Percentiles rank a stretch among this genome's conserved stretches.
phyloP scores from a whole-genome alignment of 2,888 invertebrate species.

The Scaptomyza caliginosa region DNA sequence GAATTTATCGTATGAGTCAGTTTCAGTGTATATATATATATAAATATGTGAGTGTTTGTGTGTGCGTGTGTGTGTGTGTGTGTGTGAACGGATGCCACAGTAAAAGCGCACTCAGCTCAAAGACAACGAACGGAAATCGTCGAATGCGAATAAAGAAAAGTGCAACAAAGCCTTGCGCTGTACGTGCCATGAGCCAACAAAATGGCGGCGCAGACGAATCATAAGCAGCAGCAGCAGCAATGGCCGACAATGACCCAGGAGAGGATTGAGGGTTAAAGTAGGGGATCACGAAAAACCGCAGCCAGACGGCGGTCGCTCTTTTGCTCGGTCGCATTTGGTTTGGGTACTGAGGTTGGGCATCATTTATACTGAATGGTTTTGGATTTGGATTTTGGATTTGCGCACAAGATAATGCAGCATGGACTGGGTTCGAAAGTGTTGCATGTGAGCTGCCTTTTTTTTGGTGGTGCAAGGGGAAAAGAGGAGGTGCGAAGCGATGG shows the following conservation, averaged over 20 bases:
- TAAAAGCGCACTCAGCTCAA: conserved; percentile 81
- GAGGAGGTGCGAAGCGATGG: background rate
- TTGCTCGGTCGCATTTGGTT: conserved; percentile 1
- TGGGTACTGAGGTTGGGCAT: conserved; percentile 36
- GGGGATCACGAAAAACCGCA: conserved; percentile 57
- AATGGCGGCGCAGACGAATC: conserved; percentile 72
- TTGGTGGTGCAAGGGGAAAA: too few species aligned
- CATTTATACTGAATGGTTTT: conserved; percentile 79
- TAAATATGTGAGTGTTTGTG: too few species aligned
- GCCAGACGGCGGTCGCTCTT: conserved; percentile 50
- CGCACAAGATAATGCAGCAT: conserved; percentile 71
- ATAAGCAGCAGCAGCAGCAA: conserved; percentile 50
- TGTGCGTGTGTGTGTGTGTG: conserved; percentile 14
- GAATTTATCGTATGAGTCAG: background rate
- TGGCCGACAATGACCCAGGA: conserved; percentile 71
- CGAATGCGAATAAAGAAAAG: conserved; percentile 32
- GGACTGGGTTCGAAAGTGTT: conserved; percentile 29
- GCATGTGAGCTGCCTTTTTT: conserved; percentile 49
- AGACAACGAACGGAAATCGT: conserved; percentile 79
- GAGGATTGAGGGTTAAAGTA: conserved; percentile 7
- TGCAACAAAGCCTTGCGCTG: conserved; percentile 52
- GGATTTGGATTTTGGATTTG: conserved; percentile 75
- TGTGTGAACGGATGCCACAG: conserved; percentile 72
- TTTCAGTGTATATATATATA: too few species aligned
- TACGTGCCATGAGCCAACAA: conserved; percentile 71